phyloP scores from a whole-genome alignment of 2,888 invertebrate species.

The Tenthredo distinguenda region DNA sequence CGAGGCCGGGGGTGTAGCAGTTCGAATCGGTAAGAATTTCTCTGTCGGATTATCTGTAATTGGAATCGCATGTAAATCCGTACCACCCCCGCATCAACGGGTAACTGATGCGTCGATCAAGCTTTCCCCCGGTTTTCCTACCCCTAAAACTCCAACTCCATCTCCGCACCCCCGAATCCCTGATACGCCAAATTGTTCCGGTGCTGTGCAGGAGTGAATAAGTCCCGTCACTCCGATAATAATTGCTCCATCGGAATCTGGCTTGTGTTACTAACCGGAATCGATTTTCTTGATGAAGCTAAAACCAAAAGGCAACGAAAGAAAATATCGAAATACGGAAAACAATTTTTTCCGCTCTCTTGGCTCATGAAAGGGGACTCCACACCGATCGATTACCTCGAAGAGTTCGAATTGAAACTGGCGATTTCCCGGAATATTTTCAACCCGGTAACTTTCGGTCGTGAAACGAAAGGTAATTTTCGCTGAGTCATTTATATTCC shows the following conservation, averaged over 20 bases:
- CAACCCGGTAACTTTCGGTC: not conserved
- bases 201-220: slow-evolving; percentile 31
- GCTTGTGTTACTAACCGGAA: not conserved
- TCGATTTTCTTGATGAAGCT: not conserved
- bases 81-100: slow-evolving; percentile 16
- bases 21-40: slow-evolving; percentile 35
- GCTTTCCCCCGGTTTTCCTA: slow-evolving; percentile 14
- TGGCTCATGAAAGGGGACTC: not conserved
- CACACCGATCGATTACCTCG: not conserved
- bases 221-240: slow-evolving; percentile 24
- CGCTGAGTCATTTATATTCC: slow-evolving; percentile 52
- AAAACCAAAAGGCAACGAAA: not conserved
- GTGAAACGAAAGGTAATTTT: slow-evolving; percentile 12
- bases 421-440: not conserved
- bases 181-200: slow-evolving; percentile 45
- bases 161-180: slow-evolving; percentile 33
- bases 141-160: not conserved
- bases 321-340: not conserved
- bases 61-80: slow-evolving; percentile 54
- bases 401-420: not conserved
- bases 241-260: not conserved
- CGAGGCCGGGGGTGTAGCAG: not conserved
- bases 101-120: slow-evolving; percentile 54
- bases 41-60: slow-evolving; percentile 55
- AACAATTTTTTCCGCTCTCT: not conserved